A percentile compares a stretch with the other conserved stretches of the same genome.
phyloP scores from a whole-genome alignment of 2,888 invertebrate species.

The Epiblema foenella region DNA sequence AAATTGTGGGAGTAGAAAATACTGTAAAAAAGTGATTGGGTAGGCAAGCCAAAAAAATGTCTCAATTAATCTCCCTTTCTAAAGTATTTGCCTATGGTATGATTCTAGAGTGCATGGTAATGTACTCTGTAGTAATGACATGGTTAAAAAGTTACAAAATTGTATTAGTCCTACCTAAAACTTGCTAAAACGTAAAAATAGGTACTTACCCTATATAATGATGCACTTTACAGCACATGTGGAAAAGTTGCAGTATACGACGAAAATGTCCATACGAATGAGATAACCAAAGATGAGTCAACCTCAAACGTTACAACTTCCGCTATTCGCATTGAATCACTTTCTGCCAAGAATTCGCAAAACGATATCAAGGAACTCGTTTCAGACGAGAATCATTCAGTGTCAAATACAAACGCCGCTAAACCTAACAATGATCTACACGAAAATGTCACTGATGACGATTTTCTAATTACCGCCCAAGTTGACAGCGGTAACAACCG shows the following conservation, averaged over 20 bases:
- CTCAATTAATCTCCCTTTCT: too few relatives aligned
- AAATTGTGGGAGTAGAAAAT: too few relatives aligned
- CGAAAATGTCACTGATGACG: background rate
- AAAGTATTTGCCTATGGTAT: too few relatives aligned
- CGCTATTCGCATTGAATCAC: background rate
- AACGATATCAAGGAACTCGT: background rate
- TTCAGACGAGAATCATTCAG: background rate
- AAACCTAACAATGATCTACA: background rate
- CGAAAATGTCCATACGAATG: conserved; percentile 45
- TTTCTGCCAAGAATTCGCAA: background rate
- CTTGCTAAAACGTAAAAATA: too few relatives aligned
- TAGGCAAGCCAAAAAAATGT: too few relatives aligned
- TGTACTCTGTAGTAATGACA: too few relatives aligned
- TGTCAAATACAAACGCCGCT: background rate
- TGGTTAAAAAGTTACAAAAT: too few relatives aligned
- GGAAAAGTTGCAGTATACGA: conserved; percentile 56
- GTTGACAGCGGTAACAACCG: background rate
- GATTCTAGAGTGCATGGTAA: too few relatives aligned
- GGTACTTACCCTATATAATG: background rate
- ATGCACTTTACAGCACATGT: conserved; percentile 53
- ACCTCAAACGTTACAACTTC: conserved; percentile 5
- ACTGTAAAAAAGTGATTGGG: too few relatives aligned
- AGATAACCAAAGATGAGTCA: conserved; percentile 34
- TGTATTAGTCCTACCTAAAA: too few relatives aligned
- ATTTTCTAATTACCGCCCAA: conserved; percentile 5